Evolutionary conservation across 2,797 vertebrate species (phyloP), one percentile per base, ranked within the genome.

Genomic region (Intellagama lesueurii): DNA sequence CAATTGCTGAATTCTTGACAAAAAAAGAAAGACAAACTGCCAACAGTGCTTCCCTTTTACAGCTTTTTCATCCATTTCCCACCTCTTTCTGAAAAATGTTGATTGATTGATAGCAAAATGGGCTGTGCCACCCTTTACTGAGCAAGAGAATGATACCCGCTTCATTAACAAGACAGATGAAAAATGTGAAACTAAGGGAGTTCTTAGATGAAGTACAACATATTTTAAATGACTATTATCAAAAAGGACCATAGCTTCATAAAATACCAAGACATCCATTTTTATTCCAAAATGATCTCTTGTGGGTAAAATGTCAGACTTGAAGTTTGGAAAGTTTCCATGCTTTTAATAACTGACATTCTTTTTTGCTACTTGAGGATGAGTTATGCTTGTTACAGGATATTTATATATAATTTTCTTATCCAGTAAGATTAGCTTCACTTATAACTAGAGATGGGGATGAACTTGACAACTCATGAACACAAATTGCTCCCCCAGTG

Each of bases 211-310:
- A 88, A 68, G n/a, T 83, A 49, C 75, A 88, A 73, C 35, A 47
- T 83, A 83, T 82, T 83, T 88, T 68, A 88, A 76, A 88, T 56
- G 40, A 77, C 60, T 83, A 52, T 88, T 88, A 83, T 83, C 40
- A 83, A 83, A 88, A 83, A 73, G 76, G 77, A 77, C 81, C 83
- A n/a, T 88, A 69, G 7, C 72, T 52, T 52, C 81, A 83, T 28
- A 77, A 88, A 88, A 88, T 88, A 72, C 56, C 81, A 77, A 69
- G 64, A 49, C 44, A 76, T 40, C 16, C 28, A 52, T 76, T 69
- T 64, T 83, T 77, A 30, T 60, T 60, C 79, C n/a, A 69, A 64
- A 83, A 83, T 69, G 49, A 77, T 83, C 76, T 83, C 44, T 83
- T 68, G 44, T 66, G 64, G 16, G 24, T 49, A 83, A 52, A 77